These are phyloP conservation scores for Drosophila tripunctata DNA, from an alignment of 2,888 invertebrate genomes.

Conservation along the genomic window DNA sequence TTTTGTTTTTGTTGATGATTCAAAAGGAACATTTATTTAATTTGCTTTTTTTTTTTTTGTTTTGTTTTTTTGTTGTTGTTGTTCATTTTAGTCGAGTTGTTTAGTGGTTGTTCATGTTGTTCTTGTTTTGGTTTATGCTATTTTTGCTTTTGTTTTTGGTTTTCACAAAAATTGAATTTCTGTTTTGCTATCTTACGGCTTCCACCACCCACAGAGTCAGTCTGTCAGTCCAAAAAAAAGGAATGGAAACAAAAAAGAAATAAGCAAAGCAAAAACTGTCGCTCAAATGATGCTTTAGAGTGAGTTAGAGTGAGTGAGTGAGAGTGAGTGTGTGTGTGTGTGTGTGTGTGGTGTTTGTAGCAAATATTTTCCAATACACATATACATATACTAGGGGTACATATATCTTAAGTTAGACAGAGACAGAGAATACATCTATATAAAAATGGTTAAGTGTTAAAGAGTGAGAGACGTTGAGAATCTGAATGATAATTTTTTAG, in stretches of 20 bases:
- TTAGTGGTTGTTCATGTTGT: constrained; percentile 25
- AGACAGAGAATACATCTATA: constrained; percentile 72
- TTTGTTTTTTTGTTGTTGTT: constrained; percentile 26
- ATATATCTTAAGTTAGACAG: constrained; percentile 75
- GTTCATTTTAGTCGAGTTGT: constrained; percentile 30
- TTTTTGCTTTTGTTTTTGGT: constrained; percentile 28
- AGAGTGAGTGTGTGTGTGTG: constrained; percentile 12
- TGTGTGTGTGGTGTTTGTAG: constrained; percentile 44
- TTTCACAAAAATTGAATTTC: constrained; percentile 76
- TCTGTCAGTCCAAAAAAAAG: constrained; percentile 34
- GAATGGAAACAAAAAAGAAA: neutral
- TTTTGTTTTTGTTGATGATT: constrained; percentile 71
- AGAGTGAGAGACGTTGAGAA: constrained; percentile 65
- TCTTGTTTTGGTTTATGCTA: constrained; percentile 19
- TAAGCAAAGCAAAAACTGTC: constrained; percentile 43
- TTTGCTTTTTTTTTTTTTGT: constrained; percentile 66
- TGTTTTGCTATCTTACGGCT: constrained; percentile 56
- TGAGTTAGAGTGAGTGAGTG: constrained; percentile 18
- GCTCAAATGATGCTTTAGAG: constrained; percentile 43
- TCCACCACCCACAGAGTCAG: constrained; percentile 47
- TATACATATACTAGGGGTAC: constrained; percentile 60
- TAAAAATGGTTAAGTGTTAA: constrained; percentile 63
- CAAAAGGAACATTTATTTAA: constrained; percentile 80
- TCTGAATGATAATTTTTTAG: constrained; percentile 63
- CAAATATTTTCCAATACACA: constrained; percentile 72